phyloP scores from a whole-genome alignment of 35 echinoderm and acorn worm species.

The Lytechinus pictus region DNA sequence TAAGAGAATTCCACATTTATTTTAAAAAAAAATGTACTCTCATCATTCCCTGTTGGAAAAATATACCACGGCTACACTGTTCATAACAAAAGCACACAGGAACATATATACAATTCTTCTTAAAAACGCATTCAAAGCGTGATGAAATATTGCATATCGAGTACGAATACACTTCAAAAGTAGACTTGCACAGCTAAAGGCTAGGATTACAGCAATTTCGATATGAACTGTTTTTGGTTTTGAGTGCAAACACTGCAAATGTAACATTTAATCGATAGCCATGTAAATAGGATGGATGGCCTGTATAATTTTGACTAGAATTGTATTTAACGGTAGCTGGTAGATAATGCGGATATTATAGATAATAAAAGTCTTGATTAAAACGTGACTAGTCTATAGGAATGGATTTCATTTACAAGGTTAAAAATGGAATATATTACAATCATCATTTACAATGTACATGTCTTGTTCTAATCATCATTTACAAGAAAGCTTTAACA shows the following conservation, averaged over 20 bases:
- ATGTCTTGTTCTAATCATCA: too few species aligned
- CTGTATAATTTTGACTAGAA: not conserved
- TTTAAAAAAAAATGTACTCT: not conserved
- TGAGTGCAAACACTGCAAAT: not conserved
- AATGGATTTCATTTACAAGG: not conserved
- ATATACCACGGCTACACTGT: not conserved
- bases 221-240: not conserved
- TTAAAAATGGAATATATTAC: not conserved
- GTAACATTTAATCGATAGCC: not conserved
- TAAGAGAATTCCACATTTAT: not conserved
- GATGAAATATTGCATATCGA: conserved; percentile 2
- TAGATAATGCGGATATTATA: not conserved
- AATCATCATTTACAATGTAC: not conserved
- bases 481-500: not conserved
- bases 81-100: not conserved
- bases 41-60: not conserved
- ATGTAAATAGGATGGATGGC: not conserved
- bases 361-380: not conserved
- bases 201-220: not conserved
- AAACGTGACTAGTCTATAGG: not conserved
- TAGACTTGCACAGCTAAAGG: not conserved
- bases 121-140: not conserved
- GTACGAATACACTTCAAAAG: not conserved
- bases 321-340: not conserved
- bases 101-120: not conserved